A percentile compares a stretch with the other conserved stretches of the same genome.
phyloP scores from a whole-genome alignment of 2,888 invertebrate species.

The Ecdyonurus torrentis region DNA sequence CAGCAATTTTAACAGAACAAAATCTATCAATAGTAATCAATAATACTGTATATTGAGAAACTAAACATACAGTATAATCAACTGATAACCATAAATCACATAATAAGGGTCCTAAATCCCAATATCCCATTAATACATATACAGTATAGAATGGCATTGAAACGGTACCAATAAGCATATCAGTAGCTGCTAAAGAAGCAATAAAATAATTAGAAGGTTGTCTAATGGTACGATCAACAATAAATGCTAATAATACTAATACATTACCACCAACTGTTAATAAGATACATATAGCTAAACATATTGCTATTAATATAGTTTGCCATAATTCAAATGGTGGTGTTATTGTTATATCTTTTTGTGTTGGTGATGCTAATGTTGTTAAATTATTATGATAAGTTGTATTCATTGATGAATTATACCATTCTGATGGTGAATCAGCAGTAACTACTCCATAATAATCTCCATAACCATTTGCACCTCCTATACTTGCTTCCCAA shows the following conservation, averaged over 20 bases:
- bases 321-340: conserved; percentile 84
- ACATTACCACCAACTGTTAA: conserved; percentile 92
- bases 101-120: conserved; percentile 89
- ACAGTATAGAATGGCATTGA: conserved; percentile 99
- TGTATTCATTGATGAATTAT: background rate
- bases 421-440: background rate
- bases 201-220: conserved; percentile 99
- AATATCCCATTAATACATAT: conserved; percentile 89
- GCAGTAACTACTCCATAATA: background rate
- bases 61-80: conserved; percentile 97
- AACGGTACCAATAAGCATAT: conserved; percentile 91
- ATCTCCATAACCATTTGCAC: conserved; percentile 16
- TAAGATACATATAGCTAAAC: conserved; percentile 73
- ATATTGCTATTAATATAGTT: conserved; percentile 72
- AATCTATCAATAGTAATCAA: conserved; percentile 97
- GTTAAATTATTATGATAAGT: background rate
- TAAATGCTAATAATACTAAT: conserved; percentile 84
- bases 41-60: conserved; percentile 97
- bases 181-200: conserved; percentile 92
- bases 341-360: conserved; percentile 31
- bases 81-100: conserved; percentile 98
- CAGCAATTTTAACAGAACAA: conserved; percentile 97
- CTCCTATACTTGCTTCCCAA: conserved; percentile 21
- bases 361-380: conserved; percentile 2
- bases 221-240: conserved; percentile 80